These are phyloP conservation scores for Gambusia affinis DNA, from an alignment of 2,113 vertebrate species.

Conservation along the genomic window DNA sequence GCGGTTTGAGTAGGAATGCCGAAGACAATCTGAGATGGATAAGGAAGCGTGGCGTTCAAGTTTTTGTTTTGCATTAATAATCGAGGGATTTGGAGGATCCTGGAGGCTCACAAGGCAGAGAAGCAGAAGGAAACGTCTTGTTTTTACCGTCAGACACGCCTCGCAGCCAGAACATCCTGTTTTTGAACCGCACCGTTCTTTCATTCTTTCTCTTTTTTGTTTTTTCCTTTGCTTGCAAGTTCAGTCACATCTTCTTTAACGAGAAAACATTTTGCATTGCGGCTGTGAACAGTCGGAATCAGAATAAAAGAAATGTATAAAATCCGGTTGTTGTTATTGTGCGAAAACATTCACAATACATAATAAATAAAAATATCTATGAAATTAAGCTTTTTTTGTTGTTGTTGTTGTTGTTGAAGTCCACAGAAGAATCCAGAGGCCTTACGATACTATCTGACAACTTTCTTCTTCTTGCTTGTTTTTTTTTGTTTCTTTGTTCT, in stretches of 20 bases:
- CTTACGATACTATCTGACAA: slow-evolving; percentile 7
- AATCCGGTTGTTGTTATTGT: slow-evolving; percentile 10
- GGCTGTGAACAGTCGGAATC: slow-evolving; percentile 20
- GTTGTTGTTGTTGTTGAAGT: background rate
- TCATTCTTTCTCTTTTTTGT: no score
- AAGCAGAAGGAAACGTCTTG: slow-evolving; percentile 20
- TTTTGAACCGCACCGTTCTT: background rate
- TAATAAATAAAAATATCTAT: slow-evolving; percentile 11
- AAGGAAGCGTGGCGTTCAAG: slow-evolving; percentile 6
- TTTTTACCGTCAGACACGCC: background rate
- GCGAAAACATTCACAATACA: slow-evolving; percentile 29
- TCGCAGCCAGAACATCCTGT: background rate
- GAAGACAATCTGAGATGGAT: slow-evolving; percentile 32
- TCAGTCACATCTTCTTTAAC: slow-evolving; percentile 3
- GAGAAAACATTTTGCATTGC: slow-evolving; percentile 15
- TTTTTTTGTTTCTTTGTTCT: no score
- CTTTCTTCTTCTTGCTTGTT: background rate
- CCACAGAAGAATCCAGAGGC: slow-evolving; percentile 8
- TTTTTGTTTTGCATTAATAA: slow-evolving; percentile 21
- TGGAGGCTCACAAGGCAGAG: slow-evolving; percentile 56
- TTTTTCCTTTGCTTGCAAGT: background rate
- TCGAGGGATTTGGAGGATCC: slow-evolving; percentile 23
- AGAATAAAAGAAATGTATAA: slow-evolving; percentile 30
- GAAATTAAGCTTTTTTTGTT: background rate
- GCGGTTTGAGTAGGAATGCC: slow-evolving; percentile 27